Base-by-base conservation (phyloP, 2,888 invertebrate genomes). In the Drosophila nr. perissopoda region DNA sequence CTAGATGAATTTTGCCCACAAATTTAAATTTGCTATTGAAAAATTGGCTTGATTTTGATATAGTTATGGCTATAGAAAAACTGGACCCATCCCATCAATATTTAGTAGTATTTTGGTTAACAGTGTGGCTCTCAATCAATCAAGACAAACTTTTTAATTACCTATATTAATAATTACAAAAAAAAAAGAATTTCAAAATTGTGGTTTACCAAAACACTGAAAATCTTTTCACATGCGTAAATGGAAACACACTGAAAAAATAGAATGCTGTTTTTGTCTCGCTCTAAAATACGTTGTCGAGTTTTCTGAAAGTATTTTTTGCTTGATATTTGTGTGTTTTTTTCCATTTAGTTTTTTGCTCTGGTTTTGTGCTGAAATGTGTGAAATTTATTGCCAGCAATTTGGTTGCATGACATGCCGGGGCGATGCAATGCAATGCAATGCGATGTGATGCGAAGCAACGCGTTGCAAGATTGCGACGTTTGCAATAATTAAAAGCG, bases 401-500 rank as follows among this genome's bases (percentile, higher is more conserved):
- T 87, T 87, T 90, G 91, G 91, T 90, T 90, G 90, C 87, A 90
- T 90, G 87, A 80, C 87, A 87, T 87, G 82, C 80, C 73, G 68
- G 76, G 60, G 69, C 45, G 54, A 25, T 34, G 64, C 57, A 54
- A 62, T 36, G 70, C 34, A 5, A n/a, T 27, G 31, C 27, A 16
- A 34, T 49, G 67, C 62, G 42, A 63, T 63, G 66, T 53, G 51
- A 63, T 45, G 67, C 63, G 58, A 34, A 42, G 57, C 42, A 36
- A 48, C 45, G 59, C 40, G 53, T 34, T 63, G 72, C 74, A 48
- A 60, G 61, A 75, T 56, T 69, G 86, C 73, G 76, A 71, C 78
- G 83, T 77, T 75, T 74, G 90, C 90, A 90, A 90, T 87, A 90
- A 87, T 87, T 89, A 87, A 90, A 90, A 87, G 90, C 91, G 87